Conservation (phyloP, 2,797 vertebrate genomes). For the Coreius guichenoti region DNA sequence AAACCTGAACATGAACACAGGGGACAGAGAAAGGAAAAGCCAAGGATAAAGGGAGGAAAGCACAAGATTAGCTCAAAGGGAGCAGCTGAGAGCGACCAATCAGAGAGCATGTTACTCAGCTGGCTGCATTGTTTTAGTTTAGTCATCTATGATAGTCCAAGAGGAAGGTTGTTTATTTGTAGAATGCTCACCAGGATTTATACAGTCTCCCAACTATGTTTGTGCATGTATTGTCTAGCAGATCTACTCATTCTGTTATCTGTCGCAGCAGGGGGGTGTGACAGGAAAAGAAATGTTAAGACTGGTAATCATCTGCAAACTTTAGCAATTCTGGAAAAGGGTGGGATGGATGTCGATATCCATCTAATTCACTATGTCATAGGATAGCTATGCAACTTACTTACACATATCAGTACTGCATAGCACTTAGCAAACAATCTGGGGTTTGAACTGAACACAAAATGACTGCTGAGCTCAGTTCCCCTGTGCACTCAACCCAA, state of each 20-base stretch:
- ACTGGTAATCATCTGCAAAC: not conserved
- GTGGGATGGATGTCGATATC: conserved; percentile 12
- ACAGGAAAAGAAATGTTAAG: not conserved
- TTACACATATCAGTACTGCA: not conserved
- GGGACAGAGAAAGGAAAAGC: conserved; percentile 1
- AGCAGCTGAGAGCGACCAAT: not conserved
- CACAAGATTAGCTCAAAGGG: not conserved
- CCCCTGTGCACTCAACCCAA: not conserved
- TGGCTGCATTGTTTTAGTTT: not conserved
- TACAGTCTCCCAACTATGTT: not conserved
- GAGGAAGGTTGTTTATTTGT: not conserved
- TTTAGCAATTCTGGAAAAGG: conserved; percentile 5
- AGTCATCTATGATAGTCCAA: conserved; percentile 3
- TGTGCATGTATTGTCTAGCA: not conserved
- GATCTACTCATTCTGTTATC: not conserved
- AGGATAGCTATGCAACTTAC: not conserved
- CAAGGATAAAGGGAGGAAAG: not conserved
- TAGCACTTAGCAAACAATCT: not conserved
- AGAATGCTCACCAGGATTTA: not conserved
- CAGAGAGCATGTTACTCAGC: not conserved
- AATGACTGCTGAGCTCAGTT: not conserved
- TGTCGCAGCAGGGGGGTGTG: not conserved
- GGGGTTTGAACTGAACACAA: not conserved
- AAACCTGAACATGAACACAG: not conserved
- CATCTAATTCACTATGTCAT: not conserved